Percentiles rank a stretch among this genome's conserved stretches.
Conservation (phyloP, 2,888 invertebrate genomes). For the Andrena trimmerana region DNA sequence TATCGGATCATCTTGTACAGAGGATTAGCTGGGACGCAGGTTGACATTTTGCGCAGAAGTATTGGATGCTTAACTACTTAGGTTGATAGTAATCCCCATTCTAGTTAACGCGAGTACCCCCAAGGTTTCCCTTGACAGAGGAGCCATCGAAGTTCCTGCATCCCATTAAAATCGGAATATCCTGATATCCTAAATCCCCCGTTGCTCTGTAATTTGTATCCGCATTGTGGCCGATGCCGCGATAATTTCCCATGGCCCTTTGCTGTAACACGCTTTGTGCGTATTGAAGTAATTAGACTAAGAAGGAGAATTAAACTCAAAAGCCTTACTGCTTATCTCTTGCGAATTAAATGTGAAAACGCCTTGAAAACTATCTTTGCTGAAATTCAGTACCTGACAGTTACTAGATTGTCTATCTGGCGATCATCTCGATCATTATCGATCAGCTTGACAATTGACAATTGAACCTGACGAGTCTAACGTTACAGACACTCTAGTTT, state of each 20-base stretch:
- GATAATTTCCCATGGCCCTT: slow-evolving; percentile 8
- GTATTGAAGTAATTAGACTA: slow-evolving; percentile 7
- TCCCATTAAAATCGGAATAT: slow-evolving; percentile 44
- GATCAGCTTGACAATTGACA: too few species aligned
- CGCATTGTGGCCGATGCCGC: slow-evolving; percentile 18
- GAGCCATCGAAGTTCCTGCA: slow-evolving; percentile 37
- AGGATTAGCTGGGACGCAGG: not conserved
- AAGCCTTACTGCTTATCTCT: not conserved
- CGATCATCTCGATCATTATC: too few species aligned
- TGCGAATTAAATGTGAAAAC: not conserved
- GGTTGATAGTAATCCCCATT: slow-evolving; percentile 36
- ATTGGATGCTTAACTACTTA: slow-evolving; percentile 44
- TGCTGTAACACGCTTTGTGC: slow-evolving; percentile 7
- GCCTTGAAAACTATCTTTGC: too few species aligned
- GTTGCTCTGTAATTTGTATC: slow-evolving; percentile 47
- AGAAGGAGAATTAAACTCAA: not conserved
- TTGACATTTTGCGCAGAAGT: slow-evolving; percentile 29
- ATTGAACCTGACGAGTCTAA: too few species aligned
- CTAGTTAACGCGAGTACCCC: slow-evolving; percentile 44
- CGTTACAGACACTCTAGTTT: too few species aligned
- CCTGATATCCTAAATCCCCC: slow-evolving; percentile 23
- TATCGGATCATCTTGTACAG: not conserved
- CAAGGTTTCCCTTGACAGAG: slow-evolving; percentile 40
- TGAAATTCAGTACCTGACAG: too few species aligned
- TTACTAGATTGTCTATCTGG: too few species aligned